Evolutionary conservation across 1,140 invertebrate species (phyloP).

Genomic region (Gonioctena quinquepunctata): DNA sequence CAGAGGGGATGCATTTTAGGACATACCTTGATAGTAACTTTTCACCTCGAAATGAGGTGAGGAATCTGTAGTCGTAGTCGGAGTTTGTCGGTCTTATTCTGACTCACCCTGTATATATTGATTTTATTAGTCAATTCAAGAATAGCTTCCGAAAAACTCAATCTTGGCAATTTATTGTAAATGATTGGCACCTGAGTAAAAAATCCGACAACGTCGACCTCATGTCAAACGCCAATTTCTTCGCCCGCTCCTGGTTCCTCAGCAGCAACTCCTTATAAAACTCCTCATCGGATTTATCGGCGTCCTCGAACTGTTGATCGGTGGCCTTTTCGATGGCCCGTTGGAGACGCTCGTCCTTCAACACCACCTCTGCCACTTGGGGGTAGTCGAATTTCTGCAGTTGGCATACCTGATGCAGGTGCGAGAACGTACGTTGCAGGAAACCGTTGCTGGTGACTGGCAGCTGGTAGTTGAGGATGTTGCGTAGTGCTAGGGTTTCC

Average conservation of each 20-base stretch:
- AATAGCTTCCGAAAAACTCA: too few species aligned
- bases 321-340: conserved; percentile 70
- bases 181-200: conserved; percentile 68
- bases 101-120: too few species aligned
- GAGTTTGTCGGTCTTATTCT: too few species aligned
- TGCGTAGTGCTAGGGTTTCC: conserved; percentile 61
- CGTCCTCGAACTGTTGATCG: conserved; percentile 56
- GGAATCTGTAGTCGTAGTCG: too few species aligned
- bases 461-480: conserved; percentile 67
- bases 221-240: conserved; percentile 72
- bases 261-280: conserved; percentile 59
- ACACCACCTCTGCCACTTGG: conserved; percentile 65
- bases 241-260: conserved; percentile 66
- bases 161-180: too few species aligned
- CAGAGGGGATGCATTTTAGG: too few species aligned
- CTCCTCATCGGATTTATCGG: conserved; percentile 55
- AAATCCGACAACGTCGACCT: conserved; percentile 71
- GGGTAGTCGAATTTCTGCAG: conserved; percentile 66
- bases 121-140: too few species aligned
- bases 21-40: too few species aligned
- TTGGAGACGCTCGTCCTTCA: conserved; percentile 72
- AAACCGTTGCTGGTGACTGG: conserved; percentile 59
- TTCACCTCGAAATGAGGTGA: too few species aligned
- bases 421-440: conserved; percentile 64
- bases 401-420: conserved; percentile 63